phyloP scores from a whole-genome alignment of 2,797 vertebrate genomes.

The Scyliorhinus canicula region DNA sequence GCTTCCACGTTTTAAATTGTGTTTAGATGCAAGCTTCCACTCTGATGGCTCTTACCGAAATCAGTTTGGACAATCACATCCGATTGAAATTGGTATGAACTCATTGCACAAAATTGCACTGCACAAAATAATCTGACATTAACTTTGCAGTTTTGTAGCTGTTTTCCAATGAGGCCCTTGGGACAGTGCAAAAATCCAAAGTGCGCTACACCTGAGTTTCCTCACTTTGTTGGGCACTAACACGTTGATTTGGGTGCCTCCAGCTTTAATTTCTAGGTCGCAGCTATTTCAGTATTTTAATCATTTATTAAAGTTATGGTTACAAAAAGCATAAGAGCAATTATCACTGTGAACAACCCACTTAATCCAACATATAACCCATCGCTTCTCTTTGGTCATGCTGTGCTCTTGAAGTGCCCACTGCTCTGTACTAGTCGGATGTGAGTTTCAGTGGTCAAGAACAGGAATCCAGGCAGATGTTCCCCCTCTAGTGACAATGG shows the following conservation, averaged over 20 bases:
- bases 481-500: not conserved
- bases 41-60: not conserved
- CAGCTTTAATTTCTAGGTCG: not conserved
- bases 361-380: not conserved
- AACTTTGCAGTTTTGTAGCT: not conserved
- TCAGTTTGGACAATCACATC: not conserved
- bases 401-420: not conserved
- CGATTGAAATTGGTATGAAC: not conserved
- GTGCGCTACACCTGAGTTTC: not conserved
- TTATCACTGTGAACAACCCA: not conserved
- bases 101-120: not conserved
- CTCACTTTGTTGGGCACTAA: not conserved
- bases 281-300: not conserved
- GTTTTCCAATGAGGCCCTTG: no score
- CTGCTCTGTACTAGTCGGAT: not conserved
- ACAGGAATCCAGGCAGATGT: not conserved
- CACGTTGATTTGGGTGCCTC: not conserved
- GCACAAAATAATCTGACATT: not conserved
- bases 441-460: not conserved
- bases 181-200: not conserved
- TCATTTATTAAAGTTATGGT: not conserved
- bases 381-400: not conserved
- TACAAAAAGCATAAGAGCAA: not conserved
- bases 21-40: not conserved
- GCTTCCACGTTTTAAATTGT: not conserved